phyloP scores from a whole-genome alignment of 2,888 invertebrate genomes.

The Lissonota sp. region DNA sequence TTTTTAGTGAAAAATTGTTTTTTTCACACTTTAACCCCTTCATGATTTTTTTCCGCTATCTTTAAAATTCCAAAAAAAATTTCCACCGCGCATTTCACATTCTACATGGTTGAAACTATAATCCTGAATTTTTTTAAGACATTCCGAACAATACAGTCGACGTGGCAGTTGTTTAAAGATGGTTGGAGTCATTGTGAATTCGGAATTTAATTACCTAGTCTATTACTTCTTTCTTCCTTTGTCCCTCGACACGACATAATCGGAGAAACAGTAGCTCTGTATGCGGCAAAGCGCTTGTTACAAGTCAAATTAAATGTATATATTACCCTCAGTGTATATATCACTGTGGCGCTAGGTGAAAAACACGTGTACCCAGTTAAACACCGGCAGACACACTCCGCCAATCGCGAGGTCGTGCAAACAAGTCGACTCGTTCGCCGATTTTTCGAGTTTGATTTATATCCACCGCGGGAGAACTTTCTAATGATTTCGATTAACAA shows the following conservation, averaged over 20 bases:
- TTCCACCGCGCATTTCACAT: too few relatives aligned
- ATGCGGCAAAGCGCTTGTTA: conserved; percentile 23
- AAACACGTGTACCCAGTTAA: conserved; percentile 37
- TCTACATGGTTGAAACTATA: too few relatives aligned
- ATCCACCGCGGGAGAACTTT: conserved; percentile 36
- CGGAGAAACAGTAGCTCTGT: conserved; percentile 16
- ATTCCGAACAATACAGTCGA: too few relatives aligned
- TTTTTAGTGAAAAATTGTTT: too few relatives aligned
- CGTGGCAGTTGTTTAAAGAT: too few relatives aligned
- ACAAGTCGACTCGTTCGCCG: not conserved
- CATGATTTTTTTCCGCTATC: too few relatives aligned
- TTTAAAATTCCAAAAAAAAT: too few relatives aligned
- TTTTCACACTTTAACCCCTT: too few relatives aligned
- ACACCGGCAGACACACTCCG: not conserved
- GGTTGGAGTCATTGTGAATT: too few relatives aligned
- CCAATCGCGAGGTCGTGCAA: not conserved
- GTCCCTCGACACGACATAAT: conserved; percentile 3
- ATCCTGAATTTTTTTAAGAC: too few relatives aligned
- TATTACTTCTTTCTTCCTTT: conserved; percentile 40
- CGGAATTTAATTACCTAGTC: too few relatives aligned
- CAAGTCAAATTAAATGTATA: not conserved
- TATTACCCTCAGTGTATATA: not conserved
- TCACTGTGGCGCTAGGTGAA: not conserved
- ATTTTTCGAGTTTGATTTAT: conserved; percentile 52
- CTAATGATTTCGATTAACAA: conserved; percentile 62